Evolutionary conservation across 2,888 invertebrate species (phyloP).

Genomic region (Eupithecia exiguata): DNA sequence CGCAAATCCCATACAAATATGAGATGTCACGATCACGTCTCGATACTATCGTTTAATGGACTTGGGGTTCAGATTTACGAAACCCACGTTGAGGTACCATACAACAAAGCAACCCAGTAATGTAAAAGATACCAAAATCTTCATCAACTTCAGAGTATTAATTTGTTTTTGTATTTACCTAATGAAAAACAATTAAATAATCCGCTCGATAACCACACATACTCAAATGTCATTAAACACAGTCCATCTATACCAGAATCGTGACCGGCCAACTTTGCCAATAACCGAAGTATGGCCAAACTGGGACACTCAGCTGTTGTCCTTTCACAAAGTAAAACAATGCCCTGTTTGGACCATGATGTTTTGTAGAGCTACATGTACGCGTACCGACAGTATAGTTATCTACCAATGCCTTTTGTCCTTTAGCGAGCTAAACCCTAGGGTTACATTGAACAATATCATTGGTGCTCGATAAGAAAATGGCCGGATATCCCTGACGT

Average conservation of each 20-base stretch:
- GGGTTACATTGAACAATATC: background rate
- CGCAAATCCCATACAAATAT: no score
- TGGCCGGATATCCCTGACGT: background rate
- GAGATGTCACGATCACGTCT: no score
- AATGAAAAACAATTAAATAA: background rate
- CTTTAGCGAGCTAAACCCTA: background rate
- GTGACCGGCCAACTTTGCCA: constrained; percentile 62
- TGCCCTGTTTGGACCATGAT: constrained; percentile 42
- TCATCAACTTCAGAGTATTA: background rate
- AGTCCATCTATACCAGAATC: constrained; percentile 50
- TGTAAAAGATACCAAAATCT: background rate
- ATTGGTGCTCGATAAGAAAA: background rate
- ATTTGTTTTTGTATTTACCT: background rate
- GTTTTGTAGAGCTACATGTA: constrained; percentile 26
- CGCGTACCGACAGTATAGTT: background rate
- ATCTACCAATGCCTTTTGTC: background rate
- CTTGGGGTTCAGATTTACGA: no score
- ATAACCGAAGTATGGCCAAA: constrained; percentile 59
- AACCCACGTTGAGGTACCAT: no score
- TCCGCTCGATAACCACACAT: constrained; percentile 22
- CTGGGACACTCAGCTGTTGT: constrained; percentile 62
- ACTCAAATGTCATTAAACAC: constrained; percentile 48
- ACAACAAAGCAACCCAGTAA: no score
- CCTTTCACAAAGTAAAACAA: constrained; percentile 57
- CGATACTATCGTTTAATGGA: no score